A percentile compares a stretch with the other conserved stretches of the same genome.
Conservation (phyloP, 2,113 vertebrate species). For the Ptychochromis oligacanthus region DNA sequence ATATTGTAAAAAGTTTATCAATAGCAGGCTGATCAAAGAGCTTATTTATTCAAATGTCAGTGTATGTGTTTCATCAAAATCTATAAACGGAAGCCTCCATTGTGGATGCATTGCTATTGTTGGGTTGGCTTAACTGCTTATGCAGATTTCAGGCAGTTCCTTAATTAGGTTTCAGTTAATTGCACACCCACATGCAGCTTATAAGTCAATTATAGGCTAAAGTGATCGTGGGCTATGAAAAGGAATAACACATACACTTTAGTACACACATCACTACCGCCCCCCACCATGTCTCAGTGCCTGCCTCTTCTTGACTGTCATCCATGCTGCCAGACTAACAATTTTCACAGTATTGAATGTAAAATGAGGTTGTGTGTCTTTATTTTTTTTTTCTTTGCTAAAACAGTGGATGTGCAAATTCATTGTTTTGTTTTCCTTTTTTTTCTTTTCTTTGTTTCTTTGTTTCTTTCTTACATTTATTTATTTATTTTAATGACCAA, state of each 20-base stretch:
- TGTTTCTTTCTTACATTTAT: not conserved
- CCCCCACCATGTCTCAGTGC: not conserved
- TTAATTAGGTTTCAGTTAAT: slow-evolving; percentile 69
- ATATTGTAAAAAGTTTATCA: not conserved
- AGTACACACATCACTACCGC: not conserved
- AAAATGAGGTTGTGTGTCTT: slow-evolving; percentile 3
- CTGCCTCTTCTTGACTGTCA: slow-evolving; percentile 3
- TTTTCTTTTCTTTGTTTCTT: not conserved
- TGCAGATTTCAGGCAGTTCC: slow-evolving; percentile 53
- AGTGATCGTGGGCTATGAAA: slow-evolving; percentile 45
- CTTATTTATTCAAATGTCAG: slow-evolving; percentile 12
- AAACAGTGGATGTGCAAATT: not conserved
- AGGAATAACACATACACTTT: slow-evolving; percentile 10
- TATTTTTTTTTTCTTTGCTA: not conserved
- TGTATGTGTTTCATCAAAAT: not conserved
- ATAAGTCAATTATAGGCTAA: slow-evolving; percentile 65
- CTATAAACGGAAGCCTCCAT: slow-evolving; percentile 26
- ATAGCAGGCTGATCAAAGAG: slow-evolving; percentile 8
- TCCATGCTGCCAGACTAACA: slow-evolving; percentile 37
- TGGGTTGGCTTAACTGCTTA: slow-evolving; percentile 37
- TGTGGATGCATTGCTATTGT: slow-evolving; percentile 8
- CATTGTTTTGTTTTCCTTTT: not conserved
- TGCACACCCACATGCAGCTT: slow-evolving; percentile 66
- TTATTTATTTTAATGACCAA: not conserved
- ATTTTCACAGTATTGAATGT: slow-evolving; percentile 23